Base-by-base conservation (phyloP, 2,797 vertebrate genomes). In the Balearica regulorum region DNA sequence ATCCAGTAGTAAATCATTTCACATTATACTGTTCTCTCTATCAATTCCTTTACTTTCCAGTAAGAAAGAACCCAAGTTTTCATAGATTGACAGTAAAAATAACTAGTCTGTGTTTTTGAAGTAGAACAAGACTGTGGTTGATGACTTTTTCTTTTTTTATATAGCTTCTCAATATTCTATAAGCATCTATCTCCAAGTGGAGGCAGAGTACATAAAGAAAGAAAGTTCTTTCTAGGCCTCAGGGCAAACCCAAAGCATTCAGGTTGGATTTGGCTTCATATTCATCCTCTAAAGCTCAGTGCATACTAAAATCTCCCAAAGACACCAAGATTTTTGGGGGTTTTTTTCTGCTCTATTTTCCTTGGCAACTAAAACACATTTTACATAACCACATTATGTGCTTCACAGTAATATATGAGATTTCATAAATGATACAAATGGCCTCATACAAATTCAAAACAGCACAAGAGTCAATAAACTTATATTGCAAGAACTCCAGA, bases 361-460 rank as follows among this genome's bases (percentile, higher is more conserved):
- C 84, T 96, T 96, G 89, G 93, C 89, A 91, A 71, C 86, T 82
- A 83, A 93, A 95, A 1, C 24, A 85, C 78, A 69, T 92, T 96
- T 95, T 95, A 87, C 84, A 91, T 93, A 97, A 96, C 94, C 89
- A 76, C 71, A 89, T 97, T 96, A 95, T 95, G 89, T 89, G 89
- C 92, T 95, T 95, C 94, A 93, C 71, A 81, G 92, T 94, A 95
- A 94, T 93, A 89, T 92, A 96, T 95, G 95, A 95, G 83, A 96
- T 87, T 96, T 95, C 89, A 96, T 95, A 96, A 94, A 96, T 95
- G 44, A 81, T 92, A 96, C 94, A 92, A 96, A 97, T 95, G 90
- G 86, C 78, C 93, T 93, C 96, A 95, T 95, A 93, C 95, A 96
- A 96, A 96, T 96, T 97, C 93, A 95, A 96, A 96, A 93, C 96